A percentile compares a stretch with the other conserved stretches of the same genome.
Conservation (phyloP, 2,113 vertebrate genomes). For the Oncorhynchus tshawytscha region DNA sequence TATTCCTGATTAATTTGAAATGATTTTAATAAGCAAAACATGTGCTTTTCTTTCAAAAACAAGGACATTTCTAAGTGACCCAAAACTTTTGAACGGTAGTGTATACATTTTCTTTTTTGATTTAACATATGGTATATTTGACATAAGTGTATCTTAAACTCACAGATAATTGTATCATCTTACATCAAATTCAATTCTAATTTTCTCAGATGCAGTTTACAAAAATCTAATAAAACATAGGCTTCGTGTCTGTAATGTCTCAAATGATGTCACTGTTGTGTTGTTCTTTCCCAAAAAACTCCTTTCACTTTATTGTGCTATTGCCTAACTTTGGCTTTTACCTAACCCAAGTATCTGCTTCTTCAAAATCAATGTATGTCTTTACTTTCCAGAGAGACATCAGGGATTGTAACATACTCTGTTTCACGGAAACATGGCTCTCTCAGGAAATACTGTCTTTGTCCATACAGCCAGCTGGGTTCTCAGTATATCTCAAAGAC, state of each 20-base stretch:
- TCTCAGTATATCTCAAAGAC: no score
- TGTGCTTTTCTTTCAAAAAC: no score
- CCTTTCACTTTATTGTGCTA: conserved; percentile 9
- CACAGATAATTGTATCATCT: neutral
- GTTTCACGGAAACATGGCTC: no score
- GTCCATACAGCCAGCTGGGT: no score
- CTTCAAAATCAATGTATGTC: conserved; percentile 39
- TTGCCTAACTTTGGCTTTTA: conserved; percentile 13
- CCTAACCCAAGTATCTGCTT: conserved; percentile 5
- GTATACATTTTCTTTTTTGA: conserved; percentile 21
- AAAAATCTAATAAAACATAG: conserved; percentile 30
- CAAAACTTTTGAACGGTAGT: no score
- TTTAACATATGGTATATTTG: no score
- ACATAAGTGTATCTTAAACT: no score
- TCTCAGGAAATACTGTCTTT: no score
- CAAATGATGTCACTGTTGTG: conserved; percentile 12
- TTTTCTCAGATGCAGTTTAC: conserved; percentile 21
- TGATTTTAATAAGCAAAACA: no score
- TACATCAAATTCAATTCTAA: conserved; percentile 21
- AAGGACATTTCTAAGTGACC: no score
- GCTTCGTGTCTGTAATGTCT: conserved; percentile 23
- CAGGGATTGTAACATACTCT: no score
- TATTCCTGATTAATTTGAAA: no score
- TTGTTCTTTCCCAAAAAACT: neutral
- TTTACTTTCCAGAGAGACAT: conserved; percentile 10